Conservation (phyloP, 2,113 vertebrate species). For the Xiphorhynchus elegans region DNA sequence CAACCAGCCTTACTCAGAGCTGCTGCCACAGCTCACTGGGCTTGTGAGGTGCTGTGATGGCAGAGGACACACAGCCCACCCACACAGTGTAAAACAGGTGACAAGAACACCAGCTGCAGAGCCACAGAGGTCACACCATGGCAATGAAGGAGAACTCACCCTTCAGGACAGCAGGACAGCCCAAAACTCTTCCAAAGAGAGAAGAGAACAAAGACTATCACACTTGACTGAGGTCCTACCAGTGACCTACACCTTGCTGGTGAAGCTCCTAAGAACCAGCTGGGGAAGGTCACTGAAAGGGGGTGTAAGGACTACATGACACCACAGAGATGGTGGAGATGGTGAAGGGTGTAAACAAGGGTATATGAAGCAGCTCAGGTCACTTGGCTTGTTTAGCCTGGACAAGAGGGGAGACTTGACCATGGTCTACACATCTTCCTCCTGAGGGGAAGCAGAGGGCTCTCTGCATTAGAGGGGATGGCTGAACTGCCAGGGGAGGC, state of each 20-base stretch:
- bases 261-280: too few relatives aligned
- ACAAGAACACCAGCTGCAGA: neutral
- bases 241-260: neutral
- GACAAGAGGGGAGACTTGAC: neutral
- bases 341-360: neutral
- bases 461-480: neutral
- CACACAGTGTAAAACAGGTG: accelerated
- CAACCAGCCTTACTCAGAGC: neutral
- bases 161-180: neutral
- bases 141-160: neutral
- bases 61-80: neutral
- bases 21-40: neutral
- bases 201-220: neutral
- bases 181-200: neutral
- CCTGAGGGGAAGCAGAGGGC: neutral
- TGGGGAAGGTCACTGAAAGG: neutral
- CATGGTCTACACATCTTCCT: neutral
- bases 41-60: neutral
- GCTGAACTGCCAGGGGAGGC: neutral
- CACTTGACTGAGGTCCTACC: neutral
- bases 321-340: neutral
- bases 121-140: neutral
- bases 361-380: neutral
- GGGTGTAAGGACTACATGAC: neutral
- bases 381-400: neutral